Evolutionary conservation across 2,888 invertebrate species (phyloP), one percentile per base, ranked within the genome.

Genomic region (Metacarcinus magister): DNA sequence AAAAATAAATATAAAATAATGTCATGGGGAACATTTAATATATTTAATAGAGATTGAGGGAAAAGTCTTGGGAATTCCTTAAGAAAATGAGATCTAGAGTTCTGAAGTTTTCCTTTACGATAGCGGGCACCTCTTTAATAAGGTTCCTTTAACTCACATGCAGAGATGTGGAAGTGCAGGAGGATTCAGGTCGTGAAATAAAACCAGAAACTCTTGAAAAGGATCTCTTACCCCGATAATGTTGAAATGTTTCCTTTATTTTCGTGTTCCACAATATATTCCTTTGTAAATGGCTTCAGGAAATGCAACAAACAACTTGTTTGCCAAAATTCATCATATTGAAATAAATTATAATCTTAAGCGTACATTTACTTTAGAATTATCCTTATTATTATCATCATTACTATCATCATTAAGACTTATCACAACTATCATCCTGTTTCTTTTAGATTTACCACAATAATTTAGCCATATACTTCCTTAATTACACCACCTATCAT

Each of bases 61-160:
- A 67, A 67, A 67, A n/a, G 3, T n/a, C n/a, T n/a, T 4, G 8
- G 16, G 67, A 67, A n/a, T 67, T 67, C n/a, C 67, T 67, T 67
- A 67, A 23, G 67, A n/a, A 67, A 67, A 67, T 67, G 67, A 67
- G 67, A 67, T 67, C 67, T 67, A 4, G 67, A 67, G n/a, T 67
- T 67, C n/a, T n/a, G 23, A 67, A 67, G 67, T 67, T 67, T 67
- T 67, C 67, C 67, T 67, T 67, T 67, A 67, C 67, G 67, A 67
- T 67, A 67, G 67, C 67, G 67, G 67, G 7, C 7, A n/a, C 23
- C n/a, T 67, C n/a, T 67, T 67, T 67, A 67, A n/a, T 67, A n/a
- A 67, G 67, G n/a, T 67, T 67, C 67, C 67, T 67, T n/a, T 23
- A 67, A n/a, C 67, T 67, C 67, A n/a, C 67, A 67, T 67, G 67